Conservation (phyloP, 2,113 vertebrate genomes). For the Leptobrachium leishanense region DNA sequence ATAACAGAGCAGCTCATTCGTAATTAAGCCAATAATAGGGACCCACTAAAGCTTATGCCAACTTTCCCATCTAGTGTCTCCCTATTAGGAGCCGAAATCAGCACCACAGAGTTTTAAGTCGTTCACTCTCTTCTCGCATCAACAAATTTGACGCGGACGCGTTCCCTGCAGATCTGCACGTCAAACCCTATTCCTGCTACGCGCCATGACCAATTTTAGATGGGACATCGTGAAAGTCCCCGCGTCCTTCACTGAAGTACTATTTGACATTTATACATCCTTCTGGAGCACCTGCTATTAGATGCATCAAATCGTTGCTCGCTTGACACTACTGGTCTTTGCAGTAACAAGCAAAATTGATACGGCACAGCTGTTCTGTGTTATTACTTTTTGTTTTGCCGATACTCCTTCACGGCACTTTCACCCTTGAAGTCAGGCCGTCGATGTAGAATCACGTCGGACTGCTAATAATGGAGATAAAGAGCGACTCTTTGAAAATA, state of each 20-base stretch:
- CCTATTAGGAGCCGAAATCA: no score
- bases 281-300: constrained; percentile 67
- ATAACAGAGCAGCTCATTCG: no score
- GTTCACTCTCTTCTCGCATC: no score
- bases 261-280: constrained; percentile 63
- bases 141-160: no score
- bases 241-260: constrained; percentile 58
- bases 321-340: constrained; percentile 66
- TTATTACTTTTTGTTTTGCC: constrained; percentile 66
- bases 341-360: constrained; percentile 66
- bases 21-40: no score
- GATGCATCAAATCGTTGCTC: constrained; percentile 70
- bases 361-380: constrained; percentile 68
- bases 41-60: no score
- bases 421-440: constrained; percentile 58
- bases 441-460: constrained; percentile 36
- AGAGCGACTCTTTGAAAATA: constrained; percentile 41
- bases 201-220: not conserved
- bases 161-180: no score
- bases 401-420: constrained; percentile 60
- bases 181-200: not conserved
- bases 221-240: constrained; percentile 52
- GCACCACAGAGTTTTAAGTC: no score
- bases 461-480: constrained; percentile 40
- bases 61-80: no score